Base-by-base conservation (phyloP, 1,140 invertebrate species). In the Lamellibrachia luymesi region DNA sequence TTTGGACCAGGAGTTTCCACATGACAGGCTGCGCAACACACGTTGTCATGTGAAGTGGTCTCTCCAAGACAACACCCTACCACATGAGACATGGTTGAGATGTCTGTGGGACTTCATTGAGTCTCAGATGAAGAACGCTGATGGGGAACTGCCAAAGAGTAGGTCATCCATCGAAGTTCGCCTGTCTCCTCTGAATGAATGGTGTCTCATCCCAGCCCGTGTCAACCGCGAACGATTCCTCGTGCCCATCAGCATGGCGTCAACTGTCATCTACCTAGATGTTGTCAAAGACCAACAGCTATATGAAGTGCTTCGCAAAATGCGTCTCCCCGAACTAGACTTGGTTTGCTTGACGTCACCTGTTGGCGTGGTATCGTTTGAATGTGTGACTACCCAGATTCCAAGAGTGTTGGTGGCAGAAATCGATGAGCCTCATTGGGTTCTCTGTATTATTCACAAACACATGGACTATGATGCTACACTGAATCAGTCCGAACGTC, bases 261-360 rank as follows among this genome's bases (percentile, higher is more conserved):
- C 92, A 25, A 90, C 90, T 51, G 49, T 94, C 52, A 92, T 92
- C 91, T 56, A 80, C 51, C 10, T 92, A 50, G 80, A 50, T 25
- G 92, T 90, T 92, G 93, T 94, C 25, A 64, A 91, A 2, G 91
- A 89, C 56, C 51, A 92, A 52, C 38, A 51, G 5, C 22, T 93
- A 27, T 10, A 91, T n/a, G 25, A 93, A n/a, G 93, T 90, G 50
- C 52, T 94, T 27, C 90, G 92, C 5, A 50, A 90, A 49, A 51
- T 94, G 89, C 64, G 91, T 10, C 50, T 94, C n/a, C 92, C 90
- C 8, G 93, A 94, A 92, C 51, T 94, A 22, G 90, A 94, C 80
- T 50, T 80, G 49, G 64, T 25, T 6, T 38, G 27, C 25, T 13
- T 49, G 25, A 49, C n/a, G n/a, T n/a, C n/a, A n/a, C n/a, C n/a